Conservation (phyloP, 2,888 invertebrate species). For the Spisula subtruncata region DNA sequence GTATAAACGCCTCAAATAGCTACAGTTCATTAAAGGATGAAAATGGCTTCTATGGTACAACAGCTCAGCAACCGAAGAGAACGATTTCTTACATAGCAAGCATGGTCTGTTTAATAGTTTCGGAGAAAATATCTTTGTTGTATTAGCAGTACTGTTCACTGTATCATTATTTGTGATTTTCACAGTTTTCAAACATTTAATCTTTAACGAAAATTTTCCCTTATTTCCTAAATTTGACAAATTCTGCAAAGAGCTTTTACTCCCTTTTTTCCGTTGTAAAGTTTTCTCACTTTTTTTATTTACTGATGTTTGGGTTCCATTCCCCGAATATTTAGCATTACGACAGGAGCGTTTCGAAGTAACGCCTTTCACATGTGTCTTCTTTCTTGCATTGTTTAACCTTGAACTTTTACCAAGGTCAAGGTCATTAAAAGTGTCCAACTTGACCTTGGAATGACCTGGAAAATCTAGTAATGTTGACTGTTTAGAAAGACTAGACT, state of each 20-base stretch:
- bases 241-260: too few species aligned
- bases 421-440: not conserved
- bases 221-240: not conserved
- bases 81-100: conserved; percentile 19
- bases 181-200: conserved; percentile 17
- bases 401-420: conserved; percentile 26
- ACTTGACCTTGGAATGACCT: not conserved
- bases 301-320: not conserved
- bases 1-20: not conserved
- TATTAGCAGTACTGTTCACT: not conserved
- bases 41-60: not conserved
- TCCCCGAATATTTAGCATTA: not conserved
- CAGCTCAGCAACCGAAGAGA: not conserved
- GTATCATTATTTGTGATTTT: not conserved
- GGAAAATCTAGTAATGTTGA: not conserved
- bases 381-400: not conserved
- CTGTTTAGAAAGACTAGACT: not conserved
- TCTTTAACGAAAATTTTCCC: not conserved
- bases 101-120: not conserved
- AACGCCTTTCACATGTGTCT: not conserved
- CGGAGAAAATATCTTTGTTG: conserved; percentile 13
- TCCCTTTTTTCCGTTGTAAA: not conserved
- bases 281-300: not conserved
- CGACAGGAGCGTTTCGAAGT: not conserved
- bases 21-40: not conserved